Percentiles rank a stretch among this genome's conserved stretches.
phyloP scores from a whole-genome alignment of 92 coral and sea anemone genomes.

The Parazoanthus darwini region DNA sequence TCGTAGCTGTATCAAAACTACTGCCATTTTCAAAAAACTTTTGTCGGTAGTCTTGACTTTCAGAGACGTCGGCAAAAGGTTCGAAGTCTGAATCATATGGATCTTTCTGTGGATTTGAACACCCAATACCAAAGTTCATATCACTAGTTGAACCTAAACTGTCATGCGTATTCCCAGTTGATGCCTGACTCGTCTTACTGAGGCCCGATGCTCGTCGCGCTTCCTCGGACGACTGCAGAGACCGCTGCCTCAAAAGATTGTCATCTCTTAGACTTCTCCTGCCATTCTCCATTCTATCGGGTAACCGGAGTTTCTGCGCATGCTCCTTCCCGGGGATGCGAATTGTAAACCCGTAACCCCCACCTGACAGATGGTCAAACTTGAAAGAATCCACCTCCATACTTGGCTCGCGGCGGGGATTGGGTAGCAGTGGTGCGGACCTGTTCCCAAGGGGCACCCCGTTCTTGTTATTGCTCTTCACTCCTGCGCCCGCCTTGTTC shows the following conservation, averaged over 20 bases:
- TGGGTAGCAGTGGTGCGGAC: conserved; percentile 44
- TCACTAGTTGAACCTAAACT: background rate
- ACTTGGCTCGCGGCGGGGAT: conserved; percentile 35
- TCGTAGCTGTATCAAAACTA: background rate
- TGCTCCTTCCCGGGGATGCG: conserved; percentile 75
- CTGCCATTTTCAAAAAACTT: background rate
- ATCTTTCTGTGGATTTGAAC: conserved; percentile 1
- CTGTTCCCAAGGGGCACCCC: conserved; percentile 22
- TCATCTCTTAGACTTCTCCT: background rate
- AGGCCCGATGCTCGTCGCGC: conserved; percentile 38
- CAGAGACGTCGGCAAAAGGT: background rate
- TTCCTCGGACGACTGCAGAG: conserved; percentile 73
- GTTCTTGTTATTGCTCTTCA: conserved; percentile 12
- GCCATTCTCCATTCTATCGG: conserved; percentile 11
- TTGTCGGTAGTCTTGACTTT: background rate
- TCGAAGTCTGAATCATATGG: background rate
- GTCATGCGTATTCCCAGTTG: background rate
- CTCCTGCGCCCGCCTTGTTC: conserved; percentile 41
- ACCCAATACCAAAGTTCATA: background rate
- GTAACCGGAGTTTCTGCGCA: conserved; percentile 14
- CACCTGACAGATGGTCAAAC: conserved; percentile 73
- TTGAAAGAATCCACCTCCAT: conserved; percentile 74
- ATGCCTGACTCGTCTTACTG: background rate
- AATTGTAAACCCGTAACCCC: conserved; percentile 85
- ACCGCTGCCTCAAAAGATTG: conserved; percentile 11